phyloP scores from a whole-genome alignment of 2,797 vertebrate genomes.

The Tokudaia tokunoshimensis region DNA sequence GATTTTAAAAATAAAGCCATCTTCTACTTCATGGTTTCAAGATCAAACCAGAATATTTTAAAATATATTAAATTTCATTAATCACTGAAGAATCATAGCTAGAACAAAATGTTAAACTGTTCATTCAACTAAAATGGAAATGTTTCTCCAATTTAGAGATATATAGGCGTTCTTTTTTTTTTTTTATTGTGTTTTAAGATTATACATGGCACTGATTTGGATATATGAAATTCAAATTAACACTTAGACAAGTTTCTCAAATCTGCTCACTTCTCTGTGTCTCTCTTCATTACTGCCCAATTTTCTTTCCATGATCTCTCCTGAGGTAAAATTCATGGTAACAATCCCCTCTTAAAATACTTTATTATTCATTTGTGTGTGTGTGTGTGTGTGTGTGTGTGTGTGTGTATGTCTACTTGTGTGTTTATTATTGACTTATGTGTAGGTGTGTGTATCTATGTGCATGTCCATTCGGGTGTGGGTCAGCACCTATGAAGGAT shows the following conservation, averaged over 20 bases:
- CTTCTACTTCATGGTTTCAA: slow-evolving; percentile 48
- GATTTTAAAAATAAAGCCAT: slow-evolving; percentile 47
- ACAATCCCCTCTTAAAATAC: background rate
- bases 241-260: slow-evolving; percentile 31
- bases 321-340: background rate
- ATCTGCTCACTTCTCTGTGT: background rate
- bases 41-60: slow-evolving; percentile 20
- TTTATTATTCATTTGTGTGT: background rate
- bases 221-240: background rate
- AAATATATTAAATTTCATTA: slow-evolving; percentile 18
- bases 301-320: background rate
- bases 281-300: background rate
- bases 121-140: background rate
- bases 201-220: background rate
- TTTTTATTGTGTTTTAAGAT: background rate
- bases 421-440: background rate
- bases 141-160: slow-evolving; percentile 40
- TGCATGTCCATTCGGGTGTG: background rate
- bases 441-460: too few relatives aligned
- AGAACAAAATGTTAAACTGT: slow-evolving; percentile 13
- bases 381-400: too few relatives aligned
- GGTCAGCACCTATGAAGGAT: background rate
- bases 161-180: background rate
- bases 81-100: background rate
- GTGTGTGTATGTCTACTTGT: too few relatives aligned